Percentiles rank a stretch among this genome's conserved stretches.
phyloP scores from a whole-genome alignment of 2,888 invertebrate genomes.

The Mactromeris polynyma region DNA sequence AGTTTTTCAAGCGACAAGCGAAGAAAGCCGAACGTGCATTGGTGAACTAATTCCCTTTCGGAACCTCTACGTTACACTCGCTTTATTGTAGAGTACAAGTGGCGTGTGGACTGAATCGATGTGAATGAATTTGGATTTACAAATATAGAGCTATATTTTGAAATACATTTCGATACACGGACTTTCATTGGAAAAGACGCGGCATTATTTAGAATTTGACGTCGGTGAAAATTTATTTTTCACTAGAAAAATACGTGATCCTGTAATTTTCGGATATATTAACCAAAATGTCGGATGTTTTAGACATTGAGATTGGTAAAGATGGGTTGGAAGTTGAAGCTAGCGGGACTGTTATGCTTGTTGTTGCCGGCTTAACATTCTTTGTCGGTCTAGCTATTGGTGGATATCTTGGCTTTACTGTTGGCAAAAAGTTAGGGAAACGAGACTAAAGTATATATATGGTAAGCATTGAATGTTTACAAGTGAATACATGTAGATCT shows the following conservation, averaged over 20 bases:
- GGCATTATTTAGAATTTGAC: too few species aligned
- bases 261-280: background rate
- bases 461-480: background rate
- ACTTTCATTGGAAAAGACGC: too few species aligned
- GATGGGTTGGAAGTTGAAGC: slow-evolving; percentile 69
- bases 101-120: background rate
- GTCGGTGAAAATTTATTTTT: too few species aligned
- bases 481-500: too few species aligned
- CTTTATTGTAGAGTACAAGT: slow-evolving; percentile 16
- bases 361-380: slow-evolving; percentile 61
- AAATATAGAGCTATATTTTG: too few species aligned
- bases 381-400: slow-evolving; percentile 63
- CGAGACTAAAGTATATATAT: slow-evolving; percentile 33
- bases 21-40: slow-evolving; percentile 59
- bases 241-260: too few species aligned
- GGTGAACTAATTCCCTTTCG: slow-evolving; percentile 28
- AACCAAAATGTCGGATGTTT: slow-evolving; percentile 57
- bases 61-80: slow-evolving; percentile 33
- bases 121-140: background rate
- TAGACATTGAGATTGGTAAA: slow-evolving; percentile 67
- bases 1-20: slow-evolving; percentile 73
- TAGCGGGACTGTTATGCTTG: slow-evolving; percentile 60
- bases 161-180: too few species aligned
- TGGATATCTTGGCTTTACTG: slow-evolving; percentile 57
- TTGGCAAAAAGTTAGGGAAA: slow-evolving; percentile 50